These are phyloP conservation scores for Arctia plantaginis DNA, from an alignment of 2,888 invertebrate species.

Conservation along the genomic window DNA sequence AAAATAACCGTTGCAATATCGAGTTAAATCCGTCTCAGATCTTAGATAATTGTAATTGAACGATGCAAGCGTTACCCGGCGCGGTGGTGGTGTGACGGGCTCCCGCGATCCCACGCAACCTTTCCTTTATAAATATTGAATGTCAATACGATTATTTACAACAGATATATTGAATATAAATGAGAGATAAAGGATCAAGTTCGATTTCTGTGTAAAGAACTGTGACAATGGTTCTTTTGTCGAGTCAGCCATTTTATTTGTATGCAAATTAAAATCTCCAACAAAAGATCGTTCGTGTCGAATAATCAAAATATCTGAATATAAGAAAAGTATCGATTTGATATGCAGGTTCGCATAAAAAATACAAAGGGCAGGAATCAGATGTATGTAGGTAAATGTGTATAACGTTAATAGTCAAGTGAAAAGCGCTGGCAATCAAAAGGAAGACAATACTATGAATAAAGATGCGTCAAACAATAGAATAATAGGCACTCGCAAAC, in stretches of 20 bases:
- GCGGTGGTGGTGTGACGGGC: conserved; percentile 64
- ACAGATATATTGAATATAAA: conserved; percentile 83
- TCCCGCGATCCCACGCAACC: conserved; percentile 77
- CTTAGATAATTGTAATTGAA: conserved; percentile 42
- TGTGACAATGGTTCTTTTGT: conserved; percentile 81
- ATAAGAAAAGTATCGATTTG: conserved; percentile 53
- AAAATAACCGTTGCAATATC: conserved; percentile 19
- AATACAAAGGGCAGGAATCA: conserved; percentile 33
- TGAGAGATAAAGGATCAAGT: conserved; percentile 80
- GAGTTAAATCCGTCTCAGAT: conserved; percentile 27
- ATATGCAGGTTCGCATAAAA: conserved; percentile 51
- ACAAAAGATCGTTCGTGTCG: conserved; percentile 67
- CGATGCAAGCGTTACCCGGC: conserved; percentile 38
- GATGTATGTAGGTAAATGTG: conserved; percentile 31
- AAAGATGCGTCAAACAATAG: conserved; percentile 24
- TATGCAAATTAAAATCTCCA: conserved; percentile 77
- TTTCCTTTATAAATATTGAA: conserved; percentile 83
- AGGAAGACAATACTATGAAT: conserved; percentile 23
- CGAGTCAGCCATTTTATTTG: conserved; percentile 83
- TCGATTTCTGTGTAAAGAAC: conserved; percentile 77
- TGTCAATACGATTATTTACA: conserved; percentile 82
- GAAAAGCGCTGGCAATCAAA: conserved; percentile 16
- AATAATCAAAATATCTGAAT: conserved; percentile 61
- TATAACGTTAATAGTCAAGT: conserved; percentile 26
- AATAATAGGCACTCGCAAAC: conserved; percentile 18